Percentiles rank a stretch among this genome's conserved stretches.
phyloP scores from a whole-genome alignment of 23 tunicate species.

The Corella eumyota region DNA sequence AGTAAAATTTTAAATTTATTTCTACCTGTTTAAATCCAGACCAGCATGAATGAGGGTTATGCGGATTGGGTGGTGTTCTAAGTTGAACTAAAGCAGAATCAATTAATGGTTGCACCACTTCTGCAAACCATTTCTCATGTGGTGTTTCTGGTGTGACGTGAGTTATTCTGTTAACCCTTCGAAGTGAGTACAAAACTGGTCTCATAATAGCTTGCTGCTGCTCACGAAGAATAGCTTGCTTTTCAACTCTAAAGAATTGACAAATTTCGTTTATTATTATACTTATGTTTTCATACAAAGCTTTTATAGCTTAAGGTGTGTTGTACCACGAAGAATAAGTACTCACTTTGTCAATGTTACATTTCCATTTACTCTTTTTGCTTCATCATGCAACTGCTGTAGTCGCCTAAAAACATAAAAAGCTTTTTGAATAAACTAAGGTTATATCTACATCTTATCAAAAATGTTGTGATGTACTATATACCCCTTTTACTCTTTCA shows the following conservation, averaged over 20 bases:
- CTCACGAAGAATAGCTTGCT: slow-evolving; percentile 52
- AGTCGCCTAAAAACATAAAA: slow-evolving; percentile 48
- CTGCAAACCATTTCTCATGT: slow-evolving; percentile 85
- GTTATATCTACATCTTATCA: neutral
- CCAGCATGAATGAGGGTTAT: slow-evolving; percentile 91
- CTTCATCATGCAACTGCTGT: slow-evolving; percentile 85
- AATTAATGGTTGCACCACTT: slow-evolving; percentile 71
- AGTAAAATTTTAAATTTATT: neutral
- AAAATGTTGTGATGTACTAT: neutral
- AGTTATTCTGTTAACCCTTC: slow-evolving; percentile 69
- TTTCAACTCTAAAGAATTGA: slow-evolving; percentile 34
- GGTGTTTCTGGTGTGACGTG: slow-evolving; percentile 82
- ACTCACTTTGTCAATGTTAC: slow-evolving; percentile 68
- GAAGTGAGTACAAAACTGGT: slow-evolving; percentile 84
- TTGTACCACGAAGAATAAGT: too few species aligned
- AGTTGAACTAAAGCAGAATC: slow-evolving; percentile 62
- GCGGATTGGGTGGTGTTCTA: slow-evolving; percentile 61
- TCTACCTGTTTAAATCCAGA: slow-evolving; percentile 92
- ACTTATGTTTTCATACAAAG: too few species aligned
- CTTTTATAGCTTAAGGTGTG: too few species aligned
- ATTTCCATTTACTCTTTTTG: slow-evolving; percentile 89
- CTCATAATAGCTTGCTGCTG: slow-evolving; percentile 94
- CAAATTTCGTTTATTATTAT: too few species aligned
- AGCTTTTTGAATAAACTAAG: too few species aligned
- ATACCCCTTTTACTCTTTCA: too few species aligned